phyloP scores from a whole-genome alignment of 2,888 invertebrate genomes.

The Amphipyra berbera region DNA sequence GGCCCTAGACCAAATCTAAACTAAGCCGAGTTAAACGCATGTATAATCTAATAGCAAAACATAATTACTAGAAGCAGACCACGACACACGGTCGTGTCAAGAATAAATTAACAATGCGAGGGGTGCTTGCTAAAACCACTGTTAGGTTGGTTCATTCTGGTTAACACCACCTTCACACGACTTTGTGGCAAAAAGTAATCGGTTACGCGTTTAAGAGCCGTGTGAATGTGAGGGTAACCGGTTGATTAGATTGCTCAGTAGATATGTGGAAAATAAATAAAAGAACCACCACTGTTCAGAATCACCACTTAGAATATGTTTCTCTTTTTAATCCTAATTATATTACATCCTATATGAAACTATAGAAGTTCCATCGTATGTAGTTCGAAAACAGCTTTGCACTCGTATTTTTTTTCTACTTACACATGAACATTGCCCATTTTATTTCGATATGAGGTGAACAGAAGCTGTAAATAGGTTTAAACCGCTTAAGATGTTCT shows the following conservation, averaged over 20 bases:
- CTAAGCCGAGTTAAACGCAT: neutral
- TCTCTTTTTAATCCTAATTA: too few species aligned
- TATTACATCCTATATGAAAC: too few species aligned
- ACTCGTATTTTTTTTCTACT: too few species aligned
- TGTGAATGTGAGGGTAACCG: slow-evolving; percentile 2
- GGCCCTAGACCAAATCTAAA: neutral
- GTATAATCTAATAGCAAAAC: slow-evolving; percentile 7
- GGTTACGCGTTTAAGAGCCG: slow-evolving; percentile 15
- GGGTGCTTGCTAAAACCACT: slow-evolving; percentile 44
- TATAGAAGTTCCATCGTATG: too few species aligned
- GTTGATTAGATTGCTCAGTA: neutral
- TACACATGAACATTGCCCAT: too few species aligned
- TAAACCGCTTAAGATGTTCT: too few species aligned
- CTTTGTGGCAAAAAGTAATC: slow-evolving; percentile 52
- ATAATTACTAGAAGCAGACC: slow-evolving; percentile 3
- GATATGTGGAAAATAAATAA: too few species aligned
- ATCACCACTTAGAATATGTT: too few species aligned
- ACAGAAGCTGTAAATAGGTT: too few species aligned
- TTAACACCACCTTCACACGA: slow-evolving; percentile 48
- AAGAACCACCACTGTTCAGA: too few species aligned
- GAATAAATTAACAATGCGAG: slow-evolving; percentile 22
- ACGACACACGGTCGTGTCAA: slow-evolving; percentile 12
- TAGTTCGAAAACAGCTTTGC: too few species aligned
- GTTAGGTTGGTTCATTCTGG: slow-evolving; percentile 54
- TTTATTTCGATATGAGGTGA: too few species aligned